Evolutionary conservation across 2,888 invertebrate species (phyloP), one percentile per base, ranked within the genome.

Genomic region (Heteromurus nitidus): DNA sequence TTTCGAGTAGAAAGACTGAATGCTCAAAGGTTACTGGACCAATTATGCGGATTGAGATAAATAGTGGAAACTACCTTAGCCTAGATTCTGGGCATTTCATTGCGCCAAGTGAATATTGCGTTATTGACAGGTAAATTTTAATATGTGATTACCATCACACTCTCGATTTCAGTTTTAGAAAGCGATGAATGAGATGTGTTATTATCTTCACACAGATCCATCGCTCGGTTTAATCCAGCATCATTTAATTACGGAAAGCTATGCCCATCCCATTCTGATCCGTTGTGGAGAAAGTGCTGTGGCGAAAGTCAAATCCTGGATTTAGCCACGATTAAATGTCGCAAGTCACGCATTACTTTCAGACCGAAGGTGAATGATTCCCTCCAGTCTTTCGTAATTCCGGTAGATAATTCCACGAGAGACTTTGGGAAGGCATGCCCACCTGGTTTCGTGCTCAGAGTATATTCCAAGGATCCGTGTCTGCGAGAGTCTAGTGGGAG

Each of bases 271-370:
- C 65, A 55, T 18, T 65, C 53, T 3, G 44, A 67, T n/a, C 65
- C 75, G 7, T 20, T 67, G n/a, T 75, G 55, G 75, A 53, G 31
- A 18, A 75, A 75, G 18, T 75, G 75, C n/a, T 75, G 75, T 22
- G 53, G 7, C 11, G 65, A 67, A 42, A 67, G 67, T 58, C 55
- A 75, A 31, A 50, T 75, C 53, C 28, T 75, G 18, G 75, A 75
- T 22, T 11, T 47, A 31, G 20, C 60, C 65, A 75, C 24, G 36
- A 42, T 75, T n/a, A 24, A 65, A n/a, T 75, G 75, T 30, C 65
- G 67, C 2, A 36, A 13, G 65, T 55, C 75, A 44, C 64, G 55
- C 20, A 42, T 42, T 18, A 55, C 36, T 22, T 75, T 18, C n/a
- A 30, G 75, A 24, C 75, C 75, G 24, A 65, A 64, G 55, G 58